Percentiles rank a stretch among this genome's conserved stretches.
These are phyloP conservation scores for Streptopelia turtur DNA, from an alignment of 2,797 vertebrate genomes.

Conservation along the genomic window DNA sequence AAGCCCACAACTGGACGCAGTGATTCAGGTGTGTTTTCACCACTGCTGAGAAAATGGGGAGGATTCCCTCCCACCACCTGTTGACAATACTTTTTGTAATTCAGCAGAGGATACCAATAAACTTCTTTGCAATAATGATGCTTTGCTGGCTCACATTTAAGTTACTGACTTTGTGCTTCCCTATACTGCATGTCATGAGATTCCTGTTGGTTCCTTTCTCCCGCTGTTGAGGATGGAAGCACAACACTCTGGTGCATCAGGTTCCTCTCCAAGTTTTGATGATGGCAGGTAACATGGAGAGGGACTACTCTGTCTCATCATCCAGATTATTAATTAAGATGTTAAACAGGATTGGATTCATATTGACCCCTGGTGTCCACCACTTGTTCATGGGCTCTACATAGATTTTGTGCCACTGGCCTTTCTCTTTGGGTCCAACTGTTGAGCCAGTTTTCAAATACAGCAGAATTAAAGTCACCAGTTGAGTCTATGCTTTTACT, in stretches of 20 bases:
- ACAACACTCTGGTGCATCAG: not conserved
- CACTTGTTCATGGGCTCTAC: not conserved
- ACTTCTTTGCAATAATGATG: not conserved
- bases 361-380: not conserved
- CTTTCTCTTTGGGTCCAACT: not conserved
- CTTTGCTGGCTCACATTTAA: not conserved
- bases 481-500: not conserved
- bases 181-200: not conserved
- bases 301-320: not conserved
- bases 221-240: not conserved
- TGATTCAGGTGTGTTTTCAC: not conserved
- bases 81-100: not conserved
- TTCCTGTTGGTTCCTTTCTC: not conserved
- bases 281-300: not conserved
- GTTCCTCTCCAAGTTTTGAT: not conserved
- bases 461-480: not conserved
- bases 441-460: not conserved
- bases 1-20: not conserved
- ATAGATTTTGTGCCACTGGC: not conserved
- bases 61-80: not conserved
- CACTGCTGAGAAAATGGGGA: not conserved
- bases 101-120: not conserved
- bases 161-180: not conserved
- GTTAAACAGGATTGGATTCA: not conserved
- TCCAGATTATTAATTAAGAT: not conserved